A percentile compares a stretch with the other conserved stretches of the same genome.
Evolutionary conservation across 92 coral and sea anemone species (phyloP).

Genomic region (Siderastrea radians): DNA sequence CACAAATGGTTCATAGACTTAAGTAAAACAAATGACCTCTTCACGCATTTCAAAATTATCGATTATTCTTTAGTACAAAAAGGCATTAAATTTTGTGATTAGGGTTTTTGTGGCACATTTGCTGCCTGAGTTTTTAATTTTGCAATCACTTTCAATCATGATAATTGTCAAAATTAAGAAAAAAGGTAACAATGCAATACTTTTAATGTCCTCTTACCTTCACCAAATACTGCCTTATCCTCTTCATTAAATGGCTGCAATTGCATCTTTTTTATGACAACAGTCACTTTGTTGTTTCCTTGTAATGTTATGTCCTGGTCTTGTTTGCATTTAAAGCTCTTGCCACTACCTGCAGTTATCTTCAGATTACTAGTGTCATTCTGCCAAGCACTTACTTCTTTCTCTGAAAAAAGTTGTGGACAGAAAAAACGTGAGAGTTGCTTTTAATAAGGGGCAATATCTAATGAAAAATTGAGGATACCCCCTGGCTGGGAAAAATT

Average conservation of each 20-base stretch:
- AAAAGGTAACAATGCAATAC: not conserved
- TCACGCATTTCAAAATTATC: too few relatives aligned
- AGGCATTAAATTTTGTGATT: too few relatives aligned
- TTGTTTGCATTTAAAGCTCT: slow-evolving; percentile 26
- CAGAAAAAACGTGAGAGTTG: not conserved
- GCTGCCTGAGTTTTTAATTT: too few relatives aligned
- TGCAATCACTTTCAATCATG: too few relatives aligned
- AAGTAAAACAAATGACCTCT: too few relatives aligned
- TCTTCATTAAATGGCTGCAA: slow-evolving; percentile 29
- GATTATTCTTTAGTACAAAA: too few relatives aligned
- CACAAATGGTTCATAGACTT: too few relatives aligned
- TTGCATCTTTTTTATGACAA: slow-evolving; percentile 5
- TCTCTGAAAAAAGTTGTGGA: not conserved
- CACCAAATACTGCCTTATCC: not conserved
- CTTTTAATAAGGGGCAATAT: not conserved
- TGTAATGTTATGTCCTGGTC: not conserved
- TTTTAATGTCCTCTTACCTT: not conserved
- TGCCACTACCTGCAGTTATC: slow-evolving; percentile 14
- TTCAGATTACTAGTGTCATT: slow-evolving; percentile 7
- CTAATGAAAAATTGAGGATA: too few relatives aligned
- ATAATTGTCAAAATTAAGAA: not conserved
- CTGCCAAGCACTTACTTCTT: slow-evolving; percentile 1
- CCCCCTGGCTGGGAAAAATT: too few relatives aligned
- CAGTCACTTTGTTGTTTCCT: slow-evolving; percentile 3
- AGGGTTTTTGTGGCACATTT: too few relatives aligned